Base-by-base conservation (phyloP, 2,113 vertebrate species). In the Nestor notabilis region DNA sequence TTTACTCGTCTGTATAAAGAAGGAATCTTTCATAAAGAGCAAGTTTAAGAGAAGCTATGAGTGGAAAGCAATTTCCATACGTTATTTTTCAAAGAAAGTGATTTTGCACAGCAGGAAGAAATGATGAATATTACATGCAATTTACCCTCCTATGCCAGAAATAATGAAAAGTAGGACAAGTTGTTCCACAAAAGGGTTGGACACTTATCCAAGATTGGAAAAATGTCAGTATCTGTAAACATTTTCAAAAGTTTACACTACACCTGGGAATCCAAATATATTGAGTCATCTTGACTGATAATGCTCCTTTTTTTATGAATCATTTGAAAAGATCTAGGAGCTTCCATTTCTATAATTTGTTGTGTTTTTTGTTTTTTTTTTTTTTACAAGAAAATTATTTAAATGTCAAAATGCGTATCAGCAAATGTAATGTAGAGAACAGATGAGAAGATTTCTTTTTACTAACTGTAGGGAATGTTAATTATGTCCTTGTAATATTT, bases 221-320 rank as follows among this genome's bases (percentile, higher is more conserved):
- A 96, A 87, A 72, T 93, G 72, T 94, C 81, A 83, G 63, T 68
- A 41, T 89, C 71, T 71, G 64, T 89, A 96, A 95, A 96, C 50
- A 83, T 90, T 95, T 92, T 83, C 85, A 76, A 61, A 89, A 77
- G 61, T 84, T 83, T 93, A 69, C n/a, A 27, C 24, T 50, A 46
- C 72, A 91, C 56, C 65, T 94, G 83, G 81, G 89, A 92, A 85
- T 76, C 46, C 0, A 4, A 64, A 35, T 89, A 11, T 37, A 89
- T 80, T n/a, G 76, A 92, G 43, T 27, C 29, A 68, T 66, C 56
- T 83, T 89, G 58, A 64, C 41, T 93, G 55, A 41, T 17, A 86
- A 86, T 1, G 2, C 33, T 71, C 53, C 44, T 85, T 87, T 71
- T 46, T 43, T 88, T 78, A 46, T 28, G 41, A 83, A 71, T 77